A percentile compares a stretch with the other conserved stretches of the same genome.
These are phyloP conservation scores for Dysmachus trigonus DNA, from an alignment of 2,888 invertebrate genomes.

Conservation along the genomic window DNA sequence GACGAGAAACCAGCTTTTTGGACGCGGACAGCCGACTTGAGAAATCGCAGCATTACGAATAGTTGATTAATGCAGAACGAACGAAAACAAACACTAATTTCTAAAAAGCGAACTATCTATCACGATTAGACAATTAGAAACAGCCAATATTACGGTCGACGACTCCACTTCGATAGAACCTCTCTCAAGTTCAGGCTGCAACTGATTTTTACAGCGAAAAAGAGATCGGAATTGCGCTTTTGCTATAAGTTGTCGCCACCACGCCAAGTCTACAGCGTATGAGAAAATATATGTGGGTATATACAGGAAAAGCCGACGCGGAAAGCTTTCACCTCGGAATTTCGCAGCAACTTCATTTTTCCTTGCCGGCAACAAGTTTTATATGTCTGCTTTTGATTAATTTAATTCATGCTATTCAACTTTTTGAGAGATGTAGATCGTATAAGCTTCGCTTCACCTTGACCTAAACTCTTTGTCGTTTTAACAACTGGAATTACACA, in stretches of 20 bases:
- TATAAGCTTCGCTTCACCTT: too few species aligned
- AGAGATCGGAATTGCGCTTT: not conserved
- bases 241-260: not conserved
- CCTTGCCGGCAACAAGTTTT: not conserved
- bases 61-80: not conserved
- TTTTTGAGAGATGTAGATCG: too few species aligned
- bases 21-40: constrained; percentile 53
- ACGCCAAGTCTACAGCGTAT: not conserved
- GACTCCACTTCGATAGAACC: not conserved
- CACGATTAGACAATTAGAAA: not conserved
- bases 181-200: not conserved
- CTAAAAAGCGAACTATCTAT: not conserved
- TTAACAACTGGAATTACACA: too few species aligned
- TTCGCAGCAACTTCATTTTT: not conserved
- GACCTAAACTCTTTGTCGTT: too few species aligned
- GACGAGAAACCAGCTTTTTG: constrained; percentile 68
- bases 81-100: not conserved
- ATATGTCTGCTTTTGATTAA: not conserved
- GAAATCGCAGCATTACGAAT: constrained; percentile 56
- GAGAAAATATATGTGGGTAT: not conserved
- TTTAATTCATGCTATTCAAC: too few species aligned
- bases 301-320: not conserved
- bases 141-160: not conserved
- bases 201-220: not conserved
- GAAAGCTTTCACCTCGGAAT: not conserved